A percentile compares a stretch with the other conserved stretches of the same genome.
phyloP scores from a whole-genome alignment of 2,797 vertebrate genomes.

The Myripristis murdjan region DNA sequence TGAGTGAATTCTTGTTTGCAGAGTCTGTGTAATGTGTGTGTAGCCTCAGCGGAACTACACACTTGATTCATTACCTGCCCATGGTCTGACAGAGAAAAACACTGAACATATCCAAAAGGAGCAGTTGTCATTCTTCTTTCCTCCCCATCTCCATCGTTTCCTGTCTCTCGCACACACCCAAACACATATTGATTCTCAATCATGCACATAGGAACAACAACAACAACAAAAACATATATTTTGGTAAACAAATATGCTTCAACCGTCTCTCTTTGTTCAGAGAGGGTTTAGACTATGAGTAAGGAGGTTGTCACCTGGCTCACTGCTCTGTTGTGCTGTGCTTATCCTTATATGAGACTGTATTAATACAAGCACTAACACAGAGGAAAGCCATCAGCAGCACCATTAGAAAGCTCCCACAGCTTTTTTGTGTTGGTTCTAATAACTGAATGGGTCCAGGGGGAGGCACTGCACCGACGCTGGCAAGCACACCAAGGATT shows the following conservation, averaged over 20 bases:
- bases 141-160: neutral
- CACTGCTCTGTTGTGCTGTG: conserved; percentile 12
- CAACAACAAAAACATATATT: no score
- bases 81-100: conserved; percentile 30
- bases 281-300: neutral
- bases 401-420: conserved; percentile 12
- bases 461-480: conserved; percentile 20
- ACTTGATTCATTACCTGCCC: conserved; percentile 51
- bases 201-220: no score
- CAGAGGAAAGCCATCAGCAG: conserved; percentile 29
- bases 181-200: no score
- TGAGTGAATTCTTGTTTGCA: conserved; percentile 42
- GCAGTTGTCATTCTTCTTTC: conserved; percentile 9
- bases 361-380: conserved; percentile 31
- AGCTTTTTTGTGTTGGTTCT: conserved; percentile 38
- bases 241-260: neutral
- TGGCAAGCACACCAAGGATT: conserved; percentile 36
- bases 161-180: neutral
- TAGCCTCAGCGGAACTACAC: conserved; percentile 41
- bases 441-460: conserved; percentile 53
- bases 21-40: conserved; percentile 29
- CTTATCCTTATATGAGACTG: conserved; percentile 25
- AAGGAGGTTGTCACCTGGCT: neutral
- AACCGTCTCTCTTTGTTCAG: no score
- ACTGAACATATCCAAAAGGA: neutral